Base-by-base conservation (phyloP, 2,888 invertebrate species). In the Campoplex capitator region DNA sequence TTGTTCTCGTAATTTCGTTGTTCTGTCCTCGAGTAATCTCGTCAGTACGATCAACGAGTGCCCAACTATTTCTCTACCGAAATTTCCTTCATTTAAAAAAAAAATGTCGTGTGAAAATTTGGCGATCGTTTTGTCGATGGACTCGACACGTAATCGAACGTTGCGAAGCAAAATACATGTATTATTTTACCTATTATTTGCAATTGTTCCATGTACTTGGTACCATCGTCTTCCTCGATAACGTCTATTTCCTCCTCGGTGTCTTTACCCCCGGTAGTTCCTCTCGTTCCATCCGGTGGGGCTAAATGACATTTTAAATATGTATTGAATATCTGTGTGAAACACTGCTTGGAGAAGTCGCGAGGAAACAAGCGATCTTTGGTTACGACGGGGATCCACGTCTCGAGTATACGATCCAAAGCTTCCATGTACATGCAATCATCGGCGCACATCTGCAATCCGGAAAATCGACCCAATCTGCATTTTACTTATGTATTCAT, bases 241-340 rank as follows among this genome's bases (percentile, higher is more conserved):
- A 96, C 96, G 83, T 95, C 95, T 73, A 96, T 96, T 89, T 97
- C 96, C 87, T 95, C 95, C 7, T 93, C 94, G 62, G 95, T 94
- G 45, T 95, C 94, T 45, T 93, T 93, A 8, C 92, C 92, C 32
- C 95, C 95, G 81, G 95, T 95, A 82, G 95, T 95, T 6, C 96
- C 95, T 89, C 97, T 95, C 65, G 95, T 95, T 42, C 97, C 98
- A 93, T 98, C 97, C 0, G 98, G 98, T 0, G 98, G 97, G 9
- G 97, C 97, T 87, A 98, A 95, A 93, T 98, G 97, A 91, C 97
- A 97, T 91, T 97, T 96, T 70, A 98, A 94, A 93, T 98, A 98
- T 3, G 96, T 96, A 93, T 97, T 97, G 93, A 98, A 98, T 88
- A 98, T 96, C 93, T 96, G 95, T 16, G 94, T 93, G 8, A 95